Base-by-base conservation (phyloP, 2,797 vertebrate species). In the Poecile montanus region DNA sequence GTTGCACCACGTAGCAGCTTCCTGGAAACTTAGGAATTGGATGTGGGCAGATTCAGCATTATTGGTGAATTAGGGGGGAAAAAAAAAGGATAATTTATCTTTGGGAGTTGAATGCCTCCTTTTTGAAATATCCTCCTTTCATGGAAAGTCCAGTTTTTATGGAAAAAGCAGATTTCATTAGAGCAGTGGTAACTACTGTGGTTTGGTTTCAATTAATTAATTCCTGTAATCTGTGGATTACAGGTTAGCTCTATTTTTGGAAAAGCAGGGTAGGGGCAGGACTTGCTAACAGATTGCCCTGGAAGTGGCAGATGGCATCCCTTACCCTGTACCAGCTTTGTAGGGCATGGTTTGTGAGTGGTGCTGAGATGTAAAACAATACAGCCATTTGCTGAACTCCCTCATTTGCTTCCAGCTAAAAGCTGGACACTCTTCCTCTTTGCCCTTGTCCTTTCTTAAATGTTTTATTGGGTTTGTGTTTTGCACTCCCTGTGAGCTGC, bases 211-310 rank as follows among this genome's bases (percentile, higher is more conserved):
- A 76, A 5, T 91, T 76, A 78, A 83, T 83, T 77, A 40, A 27
- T 72, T 85, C 61, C 89, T 93, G 72, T 91, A 77, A 87, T 84
- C 84, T 57, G 14, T 61, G 84, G 93, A 63, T 94, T 93, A 80
- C 81, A 85, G 93, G 91, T 91, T 94, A 32, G 53, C 58, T 93
- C 91, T 87, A 45, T 67, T 93, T 92, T 57, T 71, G 91, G 94
- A 74, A 22, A 23, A 74, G 93, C 62, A 65, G 79, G 32, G 21
- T 71, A 63, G 73, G 61, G 74, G 63, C 54, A 91, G 90, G 85
- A 40, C 66, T 84, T 62, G 19, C 27, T 29, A 5, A 54, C 85
- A 78, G 79, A 56, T 88, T 93, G 85, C 44, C 78, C 67, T 42
- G 63, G 54, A 20, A 60, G 81, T 79, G 78, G 89, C 89, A 94